Percentiles rank a stretch among this genome's conserved stretches.
Evolutionary conservation across 1,140 invertebrate genomes (phyloP).

Genomic region (Zaprionus taronus): DNA sequence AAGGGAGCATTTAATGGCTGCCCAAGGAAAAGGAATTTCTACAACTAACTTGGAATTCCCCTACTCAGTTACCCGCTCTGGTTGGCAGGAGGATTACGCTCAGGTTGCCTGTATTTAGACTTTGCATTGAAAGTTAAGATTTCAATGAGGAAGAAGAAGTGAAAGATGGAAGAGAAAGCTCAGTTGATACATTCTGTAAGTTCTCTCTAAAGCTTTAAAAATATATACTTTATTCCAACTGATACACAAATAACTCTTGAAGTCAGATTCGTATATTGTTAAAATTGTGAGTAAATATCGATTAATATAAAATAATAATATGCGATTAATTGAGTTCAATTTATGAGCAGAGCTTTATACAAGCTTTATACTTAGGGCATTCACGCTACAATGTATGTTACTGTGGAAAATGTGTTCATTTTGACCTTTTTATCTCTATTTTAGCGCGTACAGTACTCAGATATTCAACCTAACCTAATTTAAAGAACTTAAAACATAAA

Average conservation of each 20-base stretch:
- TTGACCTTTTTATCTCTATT: not conserved
- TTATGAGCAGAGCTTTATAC: too few species aligned
- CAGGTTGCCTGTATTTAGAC: not conserved
- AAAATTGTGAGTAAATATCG: too few species aligned
- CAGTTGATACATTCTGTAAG: not conserved
- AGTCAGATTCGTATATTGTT: too few species aligned
- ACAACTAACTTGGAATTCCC: not conserved
- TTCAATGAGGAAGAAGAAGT: not conserved
- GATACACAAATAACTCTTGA: too few species aligned
- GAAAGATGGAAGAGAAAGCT: not conserved
- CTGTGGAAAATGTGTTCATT: too few species aligned
- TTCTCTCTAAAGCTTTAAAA: not conserved
- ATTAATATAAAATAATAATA: too few species aligned
- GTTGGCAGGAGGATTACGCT: not conserved
- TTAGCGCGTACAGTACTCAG: not conserved
- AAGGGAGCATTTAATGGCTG: slow-evolving; percentile 29
- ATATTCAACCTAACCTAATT: not conserved
- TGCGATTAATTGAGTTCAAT: too few species aligned
- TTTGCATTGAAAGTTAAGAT: not conserved
- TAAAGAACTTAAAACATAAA: too few species aligned
- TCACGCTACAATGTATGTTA: too few species aligned
- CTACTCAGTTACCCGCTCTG: slow-evolving; percentile 12
- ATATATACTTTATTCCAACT: too few species aligned
- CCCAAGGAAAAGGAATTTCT: not conserved
- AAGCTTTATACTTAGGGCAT: too few species aligned